A percentile compares a stretch with the other conserved stretches of the same genome.
Conservation (phyloP, 1,140 invertebrate genomes). For the Nephila pilipes region DNA sequence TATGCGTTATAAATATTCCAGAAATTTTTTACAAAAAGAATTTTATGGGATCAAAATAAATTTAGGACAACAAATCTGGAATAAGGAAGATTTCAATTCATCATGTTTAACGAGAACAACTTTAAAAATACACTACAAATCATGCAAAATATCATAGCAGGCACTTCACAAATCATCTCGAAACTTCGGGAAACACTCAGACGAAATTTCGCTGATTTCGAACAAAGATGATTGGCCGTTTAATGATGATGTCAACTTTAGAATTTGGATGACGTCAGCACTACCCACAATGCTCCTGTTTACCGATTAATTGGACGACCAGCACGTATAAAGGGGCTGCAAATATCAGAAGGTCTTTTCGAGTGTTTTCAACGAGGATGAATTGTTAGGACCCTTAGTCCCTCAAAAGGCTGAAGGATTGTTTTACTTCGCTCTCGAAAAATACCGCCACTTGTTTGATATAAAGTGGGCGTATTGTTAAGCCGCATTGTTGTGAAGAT, state of each 20-base stretch:
- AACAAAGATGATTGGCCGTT: not conserved
- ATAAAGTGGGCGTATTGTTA: not conserved
- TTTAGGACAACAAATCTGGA: no score
- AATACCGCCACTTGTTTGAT: not conserved
- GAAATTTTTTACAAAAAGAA: no score
- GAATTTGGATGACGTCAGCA: not conserved
- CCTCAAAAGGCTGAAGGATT: not conserved
- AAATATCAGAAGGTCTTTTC: not conserved
- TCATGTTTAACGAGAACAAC: no score
- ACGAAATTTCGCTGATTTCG: slow-evolving; percentile 3
- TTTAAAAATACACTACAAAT: no score
- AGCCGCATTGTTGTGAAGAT: not conserved
- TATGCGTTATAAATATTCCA: no score
- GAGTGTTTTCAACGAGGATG: not conserved
- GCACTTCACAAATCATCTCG: no score
- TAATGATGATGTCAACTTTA: not conserved
- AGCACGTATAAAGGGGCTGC: no score
- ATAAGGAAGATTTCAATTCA: no score
- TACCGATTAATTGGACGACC: not conserved
- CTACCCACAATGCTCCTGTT: not conserved
- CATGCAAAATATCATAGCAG: no score
- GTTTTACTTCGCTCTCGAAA: not conserved
- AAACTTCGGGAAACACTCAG: no score
- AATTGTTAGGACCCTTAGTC: not conserved
- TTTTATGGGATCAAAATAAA: no score